Evolutionary conservation across 2,888 invertebrate genomes (phyloP), one percentile per base, ranked within the genome.

Genomic region (Synergus itoensis): DNA sequence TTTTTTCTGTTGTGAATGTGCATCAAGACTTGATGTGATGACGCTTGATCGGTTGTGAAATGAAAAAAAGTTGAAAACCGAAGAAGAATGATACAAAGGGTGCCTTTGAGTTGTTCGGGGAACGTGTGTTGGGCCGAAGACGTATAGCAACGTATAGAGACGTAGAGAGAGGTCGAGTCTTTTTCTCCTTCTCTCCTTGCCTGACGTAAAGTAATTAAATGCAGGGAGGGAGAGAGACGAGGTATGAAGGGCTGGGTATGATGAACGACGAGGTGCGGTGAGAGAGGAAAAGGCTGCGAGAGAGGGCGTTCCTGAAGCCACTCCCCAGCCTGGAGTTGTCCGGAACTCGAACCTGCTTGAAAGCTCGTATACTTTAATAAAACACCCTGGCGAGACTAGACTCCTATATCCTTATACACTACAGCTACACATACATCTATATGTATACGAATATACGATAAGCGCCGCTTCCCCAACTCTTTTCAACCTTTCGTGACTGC

Each of bases 241-340:
- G 77, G 79, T 53, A 77, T 76, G 83, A 82, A 86, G 83, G 81
- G 84, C 77, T 80, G 82, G 78, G 80, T 63, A 82, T 80, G 80
- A 43, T 45, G 48, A 76, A 67, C 3, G 43, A n/a, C 69, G 63
- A 43, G 73, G 65, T 18, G 73, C 41, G 64, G 41, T 63, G 36
- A 14, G 65, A 57, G 76, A 73, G 60, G 64, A 62, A 78, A 81
- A 81, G 77, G 80, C 76, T 65, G 80, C n/a, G 76, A 77, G 80
- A 76, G 86, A 86, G 87, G 90, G 91, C 90, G 91, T 90, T 88
- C 87, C 89, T 88, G 78, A 87, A 84, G 91, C 91, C 91, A 90
- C 90, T 91, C 91, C 91, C 91, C 88, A 83, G 79, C 84, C 83
- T 36, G 48, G 85, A 83, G 84, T 84, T 82, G 83, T 84, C 76